Evolutionary conservation across 2,113 vertebrate genomes (phyloP).

Genomic region (Gobius niger): DNA sequence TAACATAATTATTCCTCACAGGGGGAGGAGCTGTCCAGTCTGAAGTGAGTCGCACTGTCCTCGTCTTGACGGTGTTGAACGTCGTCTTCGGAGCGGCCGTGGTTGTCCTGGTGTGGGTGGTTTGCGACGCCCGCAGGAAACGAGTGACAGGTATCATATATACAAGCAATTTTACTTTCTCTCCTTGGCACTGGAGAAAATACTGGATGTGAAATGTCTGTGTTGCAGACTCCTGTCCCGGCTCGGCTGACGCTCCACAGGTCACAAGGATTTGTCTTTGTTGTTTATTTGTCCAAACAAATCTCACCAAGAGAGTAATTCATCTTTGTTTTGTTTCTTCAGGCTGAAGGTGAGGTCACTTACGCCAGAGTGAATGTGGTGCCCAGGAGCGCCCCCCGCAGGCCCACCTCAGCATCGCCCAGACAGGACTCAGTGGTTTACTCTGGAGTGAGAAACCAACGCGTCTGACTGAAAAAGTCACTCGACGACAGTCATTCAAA

Average conservation of each 20-base stretch:
- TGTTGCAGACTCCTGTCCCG: background rate
- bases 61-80: background rate
- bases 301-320: too few relatives aligned
- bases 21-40: background rate
- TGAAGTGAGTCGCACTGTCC: background rate
- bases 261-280: too few relatives aligned
- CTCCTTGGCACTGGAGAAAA: background rate
- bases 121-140: background rate
- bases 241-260: background rate
- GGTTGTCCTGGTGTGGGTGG: conserved; percentile 4
- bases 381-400: background rate
- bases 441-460: background rate
- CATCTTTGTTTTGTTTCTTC: background rate
- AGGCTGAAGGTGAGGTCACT: background rate
- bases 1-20: background rate
- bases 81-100: background rate
- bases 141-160: background rate
- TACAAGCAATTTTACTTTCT: background rate
- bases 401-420: background rate
- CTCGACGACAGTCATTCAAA: too few relatives aligned
- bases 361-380: background rate
- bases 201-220: background rate
- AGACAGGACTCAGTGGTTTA: background rate
- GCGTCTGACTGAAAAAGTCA: background rate
- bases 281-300: background rate